phyloP scores from a whole-genome alignment of 2,797 vertebrate genomes.

The Paratrypauchen microcephalus region DNA sequence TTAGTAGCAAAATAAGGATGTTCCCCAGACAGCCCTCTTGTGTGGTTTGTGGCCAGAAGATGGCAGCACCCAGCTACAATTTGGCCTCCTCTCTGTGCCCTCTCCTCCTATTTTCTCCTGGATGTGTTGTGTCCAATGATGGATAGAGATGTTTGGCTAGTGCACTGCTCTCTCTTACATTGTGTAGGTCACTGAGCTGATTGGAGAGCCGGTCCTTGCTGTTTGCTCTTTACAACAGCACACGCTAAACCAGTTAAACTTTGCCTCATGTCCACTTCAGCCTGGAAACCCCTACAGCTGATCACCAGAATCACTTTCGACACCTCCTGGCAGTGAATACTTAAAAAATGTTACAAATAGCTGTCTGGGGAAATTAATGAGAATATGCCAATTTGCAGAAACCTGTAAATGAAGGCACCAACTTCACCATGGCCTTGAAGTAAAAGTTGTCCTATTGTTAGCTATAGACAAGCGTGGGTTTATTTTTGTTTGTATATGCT shows the following conservation, averaged over 20 bases:
- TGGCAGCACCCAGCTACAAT: constrained; percentile 78
- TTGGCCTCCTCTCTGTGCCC: constrained; percentile 43
- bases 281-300: constrained; percentile 58
- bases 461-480: constrained; percentile 65
- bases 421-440: constrained; percentile 74
- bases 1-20: background rate
- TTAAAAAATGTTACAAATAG: constrained; percentile 69
- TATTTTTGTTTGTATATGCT: constrained; percentile 75
- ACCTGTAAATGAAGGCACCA: constrained; percentile 65
- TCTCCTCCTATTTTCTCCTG: constrained; percentile 34
- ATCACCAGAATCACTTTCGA: constrained; percentile 66
- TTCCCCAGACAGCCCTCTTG: constrained; percentile 2
- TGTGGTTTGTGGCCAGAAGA: constrained; percentile 71
- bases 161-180: constrained; percentile 34
- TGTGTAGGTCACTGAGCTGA: constrained; percentile 60
- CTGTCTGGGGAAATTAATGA: constrained; percentile 63
- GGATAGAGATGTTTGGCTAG: constrained; percentile 64
- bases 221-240: constrained; percentile 49
- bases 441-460: constrained; percentile 77
- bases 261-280: constrained; percentile 40
- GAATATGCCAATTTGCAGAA: constrained; percentile 60
- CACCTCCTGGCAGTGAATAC: constrained; percentile 60
- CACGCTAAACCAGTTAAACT: constrained; percentile 59
- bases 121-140: constrained; percentile 52
- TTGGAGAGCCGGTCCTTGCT: constrained; percentile 38